Evolutionary conservation across 2,888 invertebrate genomes (phyloP).

Genomic region (Calephelis perditalis): DNA sequence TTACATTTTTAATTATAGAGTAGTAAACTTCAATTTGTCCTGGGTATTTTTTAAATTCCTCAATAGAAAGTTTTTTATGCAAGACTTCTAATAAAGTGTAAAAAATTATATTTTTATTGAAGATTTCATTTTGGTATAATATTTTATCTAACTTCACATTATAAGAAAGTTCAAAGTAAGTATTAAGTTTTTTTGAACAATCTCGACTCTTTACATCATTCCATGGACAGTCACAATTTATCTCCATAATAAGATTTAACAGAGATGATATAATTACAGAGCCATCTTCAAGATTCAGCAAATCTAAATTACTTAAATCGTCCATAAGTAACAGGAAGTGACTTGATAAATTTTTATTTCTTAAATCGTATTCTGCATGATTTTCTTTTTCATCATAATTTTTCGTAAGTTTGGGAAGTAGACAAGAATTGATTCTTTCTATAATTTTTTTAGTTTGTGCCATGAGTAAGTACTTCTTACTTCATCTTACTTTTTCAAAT

Average conservation of each 20-base stretch:
- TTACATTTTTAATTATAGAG: too few species aligned
- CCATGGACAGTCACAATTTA: constrained; percentile 46
- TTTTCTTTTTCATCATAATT: constrained; percentile 45
- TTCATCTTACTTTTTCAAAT: too few species aligned
- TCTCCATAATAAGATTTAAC: constrained; percentile 49
- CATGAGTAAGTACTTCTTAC: constrained; percentile 11
- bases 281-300: constrained; percentile 34
- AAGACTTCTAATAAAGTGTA: constrained; percentile 49
- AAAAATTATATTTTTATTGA: constrained; percentile 50
- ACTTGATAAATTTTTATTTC: constrained; percentile 40
- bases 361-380: constrained; percentile 46
- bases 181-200: constrained; percentile 41
- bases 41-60: constrained; percentile 56
- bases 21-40: constrained; percentile 54
- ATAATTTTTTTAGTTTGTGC: constrained; percentile 23
- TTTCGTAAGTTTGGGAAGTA: constrained; percentile 47
- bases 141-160: constrained; percentile 40
- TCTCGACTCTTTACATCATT: constrained; percentile 39
- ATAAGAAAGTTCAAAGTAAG: constrained; percentile 41
- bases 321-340: constrained; percentile 40
- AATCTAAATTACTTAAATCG: constrained; percentile 39
- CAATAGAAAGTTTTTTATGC: constrained; percentile 47
- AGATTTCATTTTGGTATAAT: constrained; percentile 35
- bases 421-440: constrained; percentile 35
- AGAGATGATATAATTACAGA: constrained; percentile 41